Evolutionary conservation across 2,888 invertebrate genomes (phyloP).

Genomic region (Nasonovia ribisnigri): DNA sequence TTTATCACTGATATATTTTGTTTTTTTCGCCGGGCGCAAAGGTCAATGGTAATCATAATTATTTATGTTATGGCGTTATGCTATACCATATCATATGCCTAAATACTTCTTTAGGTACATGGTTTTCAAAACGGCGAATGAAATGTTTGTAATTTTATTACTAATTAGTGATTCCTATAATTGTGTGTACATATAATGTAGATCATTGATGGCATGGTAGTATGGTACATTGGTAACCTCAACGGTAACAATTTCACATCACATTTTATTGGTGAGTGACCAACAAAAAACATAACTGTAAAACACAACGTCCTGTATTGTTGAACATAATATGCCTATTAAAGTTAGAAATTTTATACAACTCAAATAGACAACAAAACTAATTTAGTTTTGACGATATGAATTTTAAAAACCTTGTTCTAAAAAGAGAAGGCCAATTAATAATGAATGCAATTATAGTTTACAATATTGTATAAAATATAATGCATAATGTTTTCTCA

Average conservation of each 20-base stretch:
- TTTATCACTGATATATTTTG: background rate
- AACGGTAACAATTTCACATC: background rate
- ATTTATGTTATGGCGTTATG: background rate
- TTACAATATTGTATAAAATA: conserved; percentile 7
- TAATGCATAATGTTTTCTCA: conserved; percentile 14
- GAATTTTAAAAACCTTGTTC: conserved; percentile 26
- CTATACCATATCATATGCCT: background rate
- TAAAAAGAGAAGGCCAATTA: conserved; percentile 21
- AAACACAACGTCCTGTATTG: background rate
- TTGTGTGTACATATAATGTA: background rate
- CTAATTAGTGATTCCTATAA: background rate
- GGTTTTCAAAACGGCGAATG: background rate
- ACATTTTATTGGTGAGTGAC: background rate
- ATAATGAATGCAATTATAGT: conserved; percentile 13
- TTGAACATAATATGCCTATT: background rate
- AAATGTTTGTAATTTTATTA: background rate
- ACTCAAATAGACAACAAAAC: conserved; percentile 13
- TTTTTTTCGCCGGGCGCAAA: background rate
- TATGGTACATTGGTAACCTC: background rate
- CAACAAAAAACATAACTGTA: conserved; percentile 21
- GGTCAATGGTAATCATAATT: background rate
- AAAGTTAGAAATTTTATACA: background rate
- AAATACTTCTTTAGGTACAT: background rate
- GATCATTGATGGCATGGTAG: background rate
- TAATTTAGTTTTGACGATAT: conserved; percentile 27